These are phyloP conservation scores for Amorpha juglandis DNA, from an alignment of 2,888 invertebrate genomes.

Conservation along the genomic window DNA sequence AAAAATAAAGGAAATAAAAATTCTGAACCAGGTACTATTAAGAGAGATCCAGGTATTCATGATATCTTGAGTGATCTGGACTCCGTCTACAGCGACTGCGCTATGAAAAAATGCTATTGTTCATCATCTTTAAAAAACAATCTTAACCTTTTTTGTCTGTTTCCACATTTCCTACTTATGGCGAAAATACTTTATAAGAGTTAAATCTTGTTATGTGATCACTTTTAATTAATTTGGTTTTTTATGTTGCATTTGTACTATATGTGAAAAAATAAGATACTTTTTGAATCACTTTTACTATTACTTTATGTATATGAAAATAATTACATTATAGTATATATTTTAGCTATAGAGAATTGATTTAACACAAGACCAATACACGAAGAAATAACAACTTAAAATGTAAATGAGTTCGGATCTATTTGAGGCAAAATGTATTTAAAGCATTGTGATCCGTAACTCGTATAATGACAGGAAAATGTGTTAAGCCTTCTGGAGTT, in stretches of 20 bases:
- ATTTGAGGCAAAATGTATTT: too few relatives aligned
- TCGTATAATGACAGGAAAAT: too few relatives aligned
- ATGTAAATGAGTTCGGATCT: too few relatives aligned
- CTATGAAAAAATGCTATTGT: conserved; percentile 25
- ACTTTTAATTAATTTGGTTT: not conserved
- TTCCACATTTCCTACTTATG: not conserved
- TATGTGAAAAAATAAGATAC: not conserved
- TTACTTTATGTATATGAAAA: too few relatives aligned
- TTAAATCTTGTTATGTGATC: not conserved
- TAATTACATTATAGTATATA: too few relatives aligned
- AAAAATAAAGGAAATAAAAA: conserved; percentile 28
- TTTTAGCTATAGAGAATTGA: too few relatives aligned
- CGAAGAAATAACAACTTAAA: too few relatives aligned
- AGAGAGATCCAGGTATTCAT: conserved; percentile 3
- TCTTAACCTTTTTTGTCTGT: not conserved
- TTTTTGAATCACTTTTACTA: not conserved
- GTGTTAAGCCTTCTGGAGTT: too few relatives aligned
- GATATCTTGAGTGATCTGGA: conserved; percentile 41
- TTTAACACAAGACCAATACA: too few relatives aligned
- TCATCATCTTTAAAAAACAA: not conserved
- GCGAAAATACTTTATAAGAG: not conserved
- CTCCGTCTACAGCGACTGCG: conserved; percentile 37
- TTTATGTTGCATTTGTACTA: not conserved
- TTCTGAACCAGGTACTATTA: not conserved
- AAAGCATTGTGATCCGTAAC: too few relatives aligned